Percentiles rank a stretch among this genome's conserved stretches.
Conservation (phyloP, 2,888 invertebrate species). For the Hoplodrina ambigua region DNA sequence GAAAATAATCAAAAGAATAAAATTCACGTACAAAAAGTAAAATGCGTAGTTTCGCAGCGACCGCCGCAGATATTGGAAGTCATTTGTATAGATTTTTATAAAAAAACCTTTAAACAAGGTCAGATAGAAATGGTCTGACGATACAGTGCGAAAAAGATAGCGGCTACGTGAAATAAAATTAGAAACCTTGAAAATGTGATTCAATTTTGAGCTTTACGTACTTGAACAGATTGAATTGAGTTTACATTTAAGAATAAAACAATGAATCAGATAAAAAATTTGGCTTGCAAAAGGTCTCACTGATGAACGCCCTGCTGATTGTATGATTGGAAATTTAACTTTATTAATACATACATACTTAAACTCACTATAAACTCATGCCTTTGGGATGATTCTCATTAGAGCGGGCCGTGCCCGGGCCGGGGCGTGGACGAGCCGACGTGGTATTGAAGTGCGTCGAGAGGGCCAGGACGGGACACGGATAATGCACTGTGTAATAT, state of each 20-base stretch:
- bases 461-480: too few species aligned
- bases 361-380: too few species aligned
- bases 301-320: too few species aligned
- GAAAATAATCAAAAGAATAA: conserved; percentile 24
- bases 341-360: too few species aligned
- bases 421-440: too few species aligned
- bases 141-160: conserved; percentile 8
- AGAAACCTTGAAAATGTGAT: conserved; percentile 1
- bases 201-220: conserved; percentile 8
- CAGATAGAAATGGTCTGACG: conserved; percentile 14
- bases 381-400: too few species aligned
- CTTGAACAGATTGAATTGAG: not conserved
- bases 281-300: too few species aligned
- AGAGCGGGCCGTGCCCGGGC: too few species aligned
- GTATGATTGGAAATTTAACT: too few species aligned
- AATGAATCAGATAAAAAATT: too few species aligned
- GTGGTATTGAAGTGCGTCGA: too few species aligned
- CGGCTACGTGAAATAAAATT: conserved; percentile 9
- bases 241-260: not conserved
- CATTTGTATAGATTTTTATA: conserved; percentile 28
- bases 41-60: conserved; percentile 3
- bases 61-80: conserved; percentile 27
- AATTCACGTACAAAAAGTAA: conserved; percentile 30
- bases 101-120: conserved; percentile 36
- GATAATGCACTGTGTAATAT: too few species aligned